These are phyloP conservation scores for Lycaon pictus DNA, from an alignment of 2,113 vertebrate genomes.

Conservation along the genomic window DNA sequence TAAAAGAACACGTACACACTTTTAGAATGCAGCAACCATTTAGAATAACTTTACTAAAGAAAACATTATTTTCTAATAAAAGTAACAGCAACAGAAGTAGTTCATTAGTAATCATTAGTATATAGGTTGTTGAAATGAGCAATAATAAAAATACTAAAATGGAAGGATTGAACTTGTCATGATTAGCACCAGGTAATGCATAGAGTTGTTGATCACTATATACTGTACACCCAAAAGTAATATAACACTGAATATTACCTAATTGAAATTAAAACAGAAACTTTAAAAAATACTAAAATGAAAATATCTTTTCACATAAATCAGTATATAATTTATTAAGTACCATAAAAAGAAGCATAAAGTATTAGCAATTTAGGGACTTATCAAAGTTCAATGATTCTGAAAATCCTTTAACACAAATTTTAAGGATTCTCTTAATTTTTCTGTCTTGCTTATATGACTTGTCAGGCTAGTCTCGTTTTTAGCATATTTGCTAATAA, in stretches of 20 bases:
- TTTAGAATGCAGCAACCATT: background rate
- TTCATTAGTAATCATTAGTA: slow-evolving; percentile 21
- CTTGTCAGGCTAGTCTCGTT: background rate
- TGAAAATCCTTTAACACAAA: slow-evolving; percentile 27
- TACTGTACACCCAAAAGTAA: background rate
- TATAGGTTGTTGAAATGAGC: background rate
- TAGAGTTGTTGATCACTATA: background rate
- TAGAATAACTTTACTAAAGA: slow-evolving; percentile 1
- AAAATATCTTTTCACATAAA: background rate
- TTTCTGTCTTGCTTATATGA: background rate
- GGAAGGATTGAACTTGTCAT: background rate
- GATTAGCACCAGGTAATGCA: background rate
- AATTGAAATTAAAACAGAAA: background rate
- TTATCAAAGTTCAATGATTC: background rate
- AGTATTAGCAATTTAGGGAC: background rate
- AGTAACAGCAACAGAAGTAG: background rate
- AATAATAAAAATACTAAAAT: slow-evolving; percentile 5
- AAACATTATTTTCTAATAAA: slow-evolving; percentile 38
- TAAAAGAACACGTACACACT: background rate
- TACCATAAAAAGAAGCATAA: background rate
- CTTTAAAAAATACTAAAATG: background rate
- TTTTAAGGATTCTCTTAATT: slow-evolving; percentile 18
- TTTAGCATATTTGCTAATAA: slow-evolving; percentile 26
- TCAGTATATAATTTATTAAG: background rate
- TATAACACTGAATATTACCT: background rate